Conservation (phyloP, 2,888 invertebrate genomes). For the Callosobruchus maculatus region DNA sequence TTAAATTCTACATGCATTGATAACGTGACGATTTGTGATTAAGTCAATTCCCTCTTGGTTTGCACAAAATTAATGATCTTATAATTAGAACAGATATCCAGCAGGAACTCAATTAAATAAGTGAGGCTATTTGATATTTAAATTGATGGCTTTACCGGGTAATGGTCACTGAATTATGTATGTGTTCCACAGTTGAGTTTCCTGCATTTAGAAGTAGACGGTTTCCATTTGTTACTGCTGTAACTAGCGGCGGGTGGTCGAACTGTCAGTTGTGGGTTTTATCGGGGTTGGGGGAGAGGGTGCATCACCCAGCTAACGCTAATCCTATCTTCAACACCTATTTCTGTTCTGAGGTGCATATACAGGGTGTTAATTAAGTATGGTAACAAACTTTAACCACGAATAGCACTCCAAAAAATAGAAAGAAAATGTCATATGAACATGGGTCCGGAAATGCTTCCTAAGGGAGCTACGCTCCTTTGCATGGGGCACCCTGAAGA, state of each 20-base stretch:
- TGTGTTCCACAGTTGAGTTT: background rate
- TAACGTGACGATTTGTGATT: background rate
- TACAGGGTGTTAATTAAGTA: no score
- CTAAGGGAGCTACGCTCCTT: no score
- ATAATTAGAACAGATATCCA: background rate
- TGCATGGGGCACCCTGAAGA: no score
- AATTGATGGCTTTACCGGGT: background rate
- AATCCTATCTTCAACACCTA: no score
- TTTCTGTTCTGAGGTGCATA: no score
- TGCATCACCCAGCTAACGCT: no score
- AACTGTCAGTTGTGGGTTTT: background rate
- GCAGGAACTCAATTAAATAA: background rate
- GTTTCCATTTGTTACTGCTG: background rate
- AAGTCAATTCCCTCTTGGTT: background rate
- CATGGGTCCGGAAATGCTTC: no score
- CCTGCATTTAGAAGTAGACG: background rate
- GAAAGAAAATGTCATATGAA: no score
- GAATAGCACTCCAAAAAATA: no score
- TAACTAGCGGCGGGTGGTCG: background rate
- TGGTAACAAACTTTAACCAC: no score
- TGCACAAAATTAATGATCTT: background rate
- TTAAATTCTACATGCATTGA: no score
- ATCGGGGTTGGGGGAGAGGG: no score
- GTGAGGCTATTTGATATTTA: background rate
- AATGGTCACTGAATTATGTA: background rate